These are phyloP conservation scores for Gryon sp. DNA, from an alignment of 1,140 invertebrate genomes.

Conservation along the genomic window DNA sequence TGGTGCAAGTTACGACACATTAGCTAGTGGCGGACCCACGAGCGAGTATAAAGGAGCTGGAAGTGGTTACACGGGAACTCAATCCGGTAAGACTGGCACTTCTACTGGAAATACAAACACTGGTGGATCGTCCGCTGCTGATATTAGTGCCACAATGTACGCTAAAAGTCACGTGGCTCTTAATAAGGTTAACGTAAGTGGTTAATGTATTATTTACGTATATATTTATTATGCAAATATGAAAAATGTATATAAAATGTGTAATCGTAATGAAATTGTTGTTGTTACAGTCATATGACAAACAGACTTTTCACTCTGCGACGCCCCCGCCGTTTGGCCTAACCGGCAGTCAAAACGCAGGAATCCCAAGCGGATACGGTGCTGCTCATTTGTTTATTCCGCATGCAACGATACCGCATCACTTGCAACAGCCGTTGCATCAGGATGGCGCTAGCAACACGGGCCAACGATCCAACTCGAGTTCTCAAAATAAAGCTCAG, in stretches of 20 bases:
- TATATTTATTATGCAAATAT: too few relatives aligned
- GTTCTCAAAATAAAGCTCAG: slow-evolving; percentile 84
- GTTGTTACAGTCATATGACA: slow-evolving; percentile 88
- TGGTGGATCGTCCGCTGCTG: slow-evolving; percentile 81
- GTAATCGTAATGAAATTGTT: too few relatives aligned
- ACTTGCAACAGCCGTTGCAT: slow-evolving; percentile 88
- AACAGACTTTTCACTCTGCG: slow-evolving; percentile 90
- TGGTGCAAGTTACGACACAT: slow-evolving; percentile 83
- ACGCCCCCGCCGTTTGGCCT: slow-evolving; percentile 90
- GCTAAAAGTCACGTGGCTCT: slow-evolving; percentile 86
- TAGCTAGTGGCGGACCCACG: slow-evolving; percentile 80
- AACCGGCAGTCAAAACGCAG: slow-evolving; percentile 86
- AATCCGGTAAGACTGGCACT: slow-evolving; percentile 78
- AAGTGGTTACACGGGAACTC: slow-evolving; percentile 74
- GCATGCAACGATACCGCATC: slow-evolving; percentile 88
- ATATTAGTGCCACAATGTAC: slow-evolving; percentile 85
- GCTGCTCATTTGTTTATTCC: slow-evolving; percentile 86
- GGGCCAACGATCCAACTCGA: slow-evolving; percentile 84
- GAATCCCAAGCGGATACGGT: slow-evolving; percentile 84
- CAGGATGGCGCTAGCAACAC: slow-evolving; percentile 84
- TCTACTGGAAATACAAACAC: slow-evolving; percentile 78
- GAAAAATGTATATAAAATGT: too few relatives aligned
- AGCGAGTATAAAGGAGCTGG: slow-evolving; percentile 75
- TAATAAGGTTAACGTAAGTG: slow-evolving; percentile 86
- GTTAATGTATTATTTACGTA: neutral